Conservation (phyloP, 2,797 vertebrate species). For the Cryptoblepharus egeriae region DNA sequence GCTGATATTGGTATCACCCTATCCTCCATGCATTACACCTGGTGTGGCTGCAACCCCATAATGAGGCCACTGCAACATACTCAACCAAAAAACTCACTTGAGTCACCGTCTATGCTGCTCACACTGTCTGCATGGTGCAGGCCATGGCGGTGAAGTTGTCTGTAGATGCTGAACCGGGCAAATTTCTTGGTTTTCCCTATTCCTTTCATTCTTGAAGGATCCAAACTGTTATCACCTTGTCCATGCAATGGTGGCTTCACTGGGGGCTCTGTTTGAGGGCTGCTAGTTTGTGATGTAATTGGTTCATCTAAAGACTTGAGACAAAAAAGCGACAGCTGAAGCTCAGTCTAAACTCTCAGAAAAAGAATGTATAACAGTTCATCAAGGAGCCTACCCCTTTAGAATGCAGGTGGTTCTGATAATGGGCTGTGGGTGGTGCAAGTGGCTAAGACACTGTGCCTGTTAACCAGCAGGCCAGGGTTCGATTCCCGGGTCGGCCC, state of each 20-base stretch:
- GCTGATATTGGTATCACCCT: too few relatives aligned
- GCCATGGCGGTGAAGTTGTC: slow-evolving; percentile 86
- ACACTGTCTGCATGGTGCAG: slow-evolving; percentile 83
- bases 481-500: too few relatives aligned
- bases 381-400: background rate
- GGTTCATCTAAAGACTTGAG: slow-evolving; percentile 63
- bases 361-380: background rate
- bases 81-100: slow-evolving; percentile 75
- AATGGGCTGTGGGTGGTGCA: too few relatives aligned
- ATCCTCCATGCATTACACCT: too few relatives aligned
- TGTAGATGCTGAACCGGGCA: slow-evolving; percentile 85
- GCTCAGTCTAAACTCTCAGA: background rate
- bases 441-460: too few relatives aligned
- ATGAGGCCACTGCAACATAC: too few relatives aligned
- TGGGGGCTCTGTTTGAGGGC: slow-evolving; percentile 38
- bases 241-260: slow-evolving; percentile 39
- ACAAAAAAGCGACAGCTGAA: slow-evolving; percentile 33
- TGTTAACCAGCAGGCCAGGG: too few relatives aligned
- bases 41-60: too few relatives aligned
- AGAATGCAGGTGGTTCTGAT: background rate
- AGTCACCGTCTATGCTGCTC: slow-evolving; percentile 86
- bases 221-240: slow-evolving; percentile 68
- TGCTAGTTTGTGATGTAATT: slow-evolving; percentile 23
- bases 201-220: slow-evolving; percentile 85
- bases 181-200: slow-evolving; percentile 80